Conservation (phyloP, 2,797 vertebrate genomes). For the Choloepus didactylus region DNA sequence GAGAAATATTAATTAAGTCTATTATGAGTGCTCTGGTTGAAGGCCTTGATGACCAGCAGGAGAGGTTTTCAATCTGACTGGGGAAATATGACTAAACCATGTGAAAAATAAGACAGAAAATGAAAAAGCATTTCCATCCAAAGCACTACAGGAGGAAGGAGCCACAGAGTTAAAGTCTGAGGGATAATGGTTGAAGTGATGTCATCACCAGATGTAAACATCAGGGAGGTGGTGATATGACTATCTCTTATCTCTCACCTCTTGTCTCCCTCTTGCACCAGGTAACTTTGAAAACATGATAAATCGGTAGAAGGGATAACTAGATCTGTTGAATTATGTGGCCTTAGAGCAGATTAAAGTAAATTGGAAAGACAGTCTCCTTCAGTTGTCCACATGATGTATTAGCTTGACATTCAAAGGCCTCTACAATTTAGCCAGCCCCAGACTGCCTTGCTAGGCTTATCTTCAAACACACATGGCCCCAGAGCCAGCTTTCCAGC, state of each 20-base stretch:
- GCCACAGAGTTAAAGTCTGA: fast-evolving
- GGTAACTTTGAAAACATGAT: slow-evolving; percentile 12
- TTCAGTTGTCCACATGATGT: slow-evolving; percentile 54
- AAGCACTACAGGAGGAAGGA: not conserved
- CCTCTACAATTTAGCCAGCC: not conserved
- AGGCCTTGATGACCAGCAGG: not conserved
- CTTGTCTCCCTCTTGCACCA: not conserved
- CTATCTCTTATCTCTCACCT: not conserved
- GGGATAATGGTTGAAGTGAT: fast-evolving
- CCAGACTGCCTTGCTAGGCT: not conserved
- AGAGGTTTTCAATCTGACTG: not conserved
- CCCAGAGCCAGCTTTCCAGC: not conserved
- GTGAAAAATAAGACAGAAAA: not conserved
- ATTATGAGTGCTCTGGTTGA: not conserved
- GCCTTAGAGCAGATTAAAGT: not conserved
- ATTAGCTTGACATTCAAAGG: slow-evolving; percentile 69
- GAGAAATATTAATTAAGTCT: not conserved
- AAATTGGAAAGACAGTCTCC: slow-evolving; percentile 50
- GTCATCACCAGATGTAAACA: fast-evolving
- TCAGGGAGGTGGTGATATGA: fast-evolving
- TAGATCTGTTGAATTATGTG: slow-evolving; percentile 12
- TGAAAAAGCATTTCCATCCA: not conserved
- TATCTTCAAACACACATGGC: not conserved
- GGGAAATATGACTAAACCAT: not conserved
- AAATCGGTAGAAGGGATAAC: not conserved